These are phyloP conservation scores for Hippocampus zosterae DNA, from an alignment of 2,113 vertebrate species.

Conservation along the genomic window DNA sequence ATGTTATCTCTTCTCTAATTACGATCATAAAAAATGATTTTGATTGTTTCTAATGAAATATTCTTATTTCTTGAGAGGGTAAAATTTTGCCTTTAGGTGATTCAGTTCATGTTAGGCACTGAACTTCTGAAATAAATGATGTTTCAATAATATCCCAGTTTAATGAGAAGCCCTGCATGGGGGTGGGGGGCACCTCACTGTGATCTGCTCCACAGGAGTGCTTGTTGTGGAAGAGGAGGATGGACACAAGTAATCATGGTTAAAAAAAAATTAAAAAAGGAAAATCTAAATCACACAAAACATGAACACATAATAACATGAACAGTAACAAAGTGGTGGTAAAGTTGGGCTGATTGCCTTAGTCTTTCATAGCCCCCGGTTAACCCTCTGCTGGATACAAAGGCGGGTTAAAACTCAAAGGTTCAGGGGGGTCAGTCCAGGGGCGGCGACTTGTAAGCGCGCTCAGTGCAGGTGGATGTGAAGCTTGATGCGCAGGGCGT, in stretches of 20 bases:
- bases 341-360: constrained; percentile 61
- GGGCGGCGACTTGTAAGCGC: constrained; percentile 16
- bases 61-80: not conserved
- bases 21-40: not conserved
- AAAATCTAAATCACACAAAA: constrained; percentile 29
- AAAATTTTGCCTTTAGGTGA: not conserved
- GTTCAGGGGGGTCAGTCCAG: constrained; percentile 53
- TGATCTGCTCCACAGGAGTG: constrained; percentile 4
- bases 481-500: constrained; percentile 84
- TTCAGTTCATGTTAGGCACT: not conserved
- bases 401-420: constrained; percentile 42
- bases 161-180: not conserved
- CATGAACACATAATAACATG: constrained; percentile 54
- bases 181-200: not conserved
- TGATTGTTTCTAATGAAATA: not conserved
- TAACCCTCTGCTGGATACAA: constrained; percentile 45
- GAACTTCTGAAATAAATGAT: not conserved
- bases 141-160: not conserved
- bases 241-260: constrained; percentile 19
- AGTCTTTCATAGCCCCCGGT: constrained; percentile 66
- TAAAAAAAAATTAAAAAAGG: not conserved
- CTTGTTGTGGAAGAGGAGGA: constrained; percentile 12
- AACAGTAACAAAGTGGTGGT: constrained; percentile 68
- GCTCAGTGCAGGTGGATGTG: constrained; percentile 84
- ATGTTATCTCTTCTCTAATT: not conserved